phyloP scores from a whole-genome alignment of 2,113 vertebrate species.

The Toxotes chatareus region DNA sequence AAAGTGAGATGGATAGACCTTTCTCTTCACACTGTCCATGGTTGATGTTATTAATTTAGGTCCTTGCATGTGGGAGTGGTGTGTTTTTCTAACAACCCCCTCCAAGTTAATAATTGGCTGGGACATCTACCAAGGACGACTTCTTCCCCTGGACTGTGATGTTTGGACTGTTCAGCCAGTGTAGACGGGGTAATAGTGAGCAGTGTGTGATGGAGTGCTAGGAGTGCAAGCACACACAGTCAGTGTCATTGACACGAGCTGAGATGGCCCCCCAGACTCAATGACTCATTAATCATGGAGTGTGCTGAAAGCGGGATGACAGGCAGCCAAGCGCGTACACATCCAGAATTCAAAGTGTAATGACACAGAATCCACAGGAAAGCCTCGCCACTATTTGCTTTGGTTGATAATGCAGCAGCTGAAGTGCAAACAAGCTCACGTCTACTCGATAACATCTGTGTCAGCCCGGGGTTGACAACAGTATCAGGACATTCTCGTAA shows the following conservation, averaged over 20 bases:
- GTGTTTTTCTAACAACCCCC: slow-evolving; percentile 58
- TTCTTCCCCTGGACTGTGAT: slow-evolving; percentile 17
- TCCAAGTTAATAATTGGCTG: slow-evolving; percentile 65
- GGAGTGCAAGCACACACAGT: slow-evolving; percentile 29
- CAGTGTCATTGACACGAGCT: slow-evolving; percentile 44
- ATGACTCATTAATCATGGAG: slow-evolving; percentile 73
- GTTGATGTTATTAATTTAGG: slow-evolving; percentile 68
- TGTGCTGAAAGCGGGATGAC: slow-evolving; percentile 49
- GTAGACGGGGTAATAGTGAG: slow-evolving; percentile 7
- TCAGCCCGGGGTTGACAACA: slow-evolving; percentile 11
- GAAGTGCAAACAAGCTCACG: slow-evolving; percentile 44
- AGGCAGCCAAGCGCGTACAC: slow-evolving; percentile 51
- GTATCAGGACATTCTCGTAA: slow-evolving; percentile 19
- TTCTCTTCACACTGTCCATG: slow-evolving; percentile 44
- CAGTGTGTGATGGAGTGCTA: slow-evolving; percentile 20
- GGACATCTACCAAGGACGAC: slow-evolving; percentile 31
- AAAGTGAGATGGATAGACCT: slow-evolving; percentile 67
- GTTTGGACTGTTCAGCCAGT: slow-evolving; percentile 28
- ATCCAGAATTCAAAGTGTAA: slow-evolving; percentile 54
- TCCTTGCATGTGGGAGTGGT: slow-evolving; percentile 61
- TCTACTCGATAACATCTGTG: slow-evolving; percentile 9
- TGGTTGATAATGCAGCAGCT: slow-evolving; percentile 25
- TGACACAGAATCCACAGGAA: slow-evolving; percentile 40
- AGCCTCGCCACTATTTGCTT: background rate
- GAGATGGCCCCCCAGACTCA: slow-evolving; percentile 35